Percentiles rank a stretch among this genome's conserved stretches.
Evolutionary conservation across 2,888 invertebrate genomes (phyloP).

Genomic region (Chaetogeoica ovagalla): DNA sequence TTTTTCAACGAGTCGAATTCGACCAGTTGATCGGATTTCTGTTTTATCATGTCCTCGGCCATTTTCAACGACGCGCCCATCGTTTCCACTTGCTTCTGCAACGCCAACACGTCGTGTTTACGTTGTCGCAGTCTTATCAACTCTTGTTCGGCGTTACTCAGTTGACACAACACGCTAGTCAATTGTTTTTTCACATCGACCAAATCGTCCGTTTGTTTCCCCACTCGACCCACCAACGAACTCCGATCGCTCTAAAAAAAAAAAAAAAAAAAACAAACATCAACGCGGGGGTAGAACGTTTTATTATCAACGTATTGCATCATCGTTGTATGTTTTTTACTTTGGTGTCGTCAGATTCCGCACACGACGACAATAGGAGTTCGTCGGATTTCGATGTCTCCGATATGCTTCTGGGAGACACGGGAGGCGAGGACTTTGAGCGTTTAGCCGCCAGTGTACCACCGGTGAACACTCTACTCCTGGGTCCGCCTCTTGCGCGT

Average conservation of each 20-base stretch:
- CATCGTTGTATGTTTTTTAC: slow-evolving; percentile 1
- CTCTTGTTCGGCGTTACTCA: slow-evolving; percentile 72
- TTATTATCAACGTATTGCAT: background rate
- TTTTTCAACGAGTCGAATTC: slow-evolving; percentile 67
- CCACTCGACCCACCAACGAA: slow-evolving; percentile 62
- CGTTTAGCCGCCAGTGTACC: slow-evolving; percentile 36
- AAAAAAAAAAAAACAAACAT: too few species aligned
- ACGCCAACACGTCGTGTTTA: slow-evolving; percentile 70
- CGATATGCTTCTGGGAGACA: slow-evolving; percentile 33
- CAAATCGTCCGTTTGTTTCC: slow-evolving; percentile 70
- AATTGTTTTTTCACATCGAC: slow-evolving; percentile 73
- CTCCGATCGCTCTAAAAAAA: slow-evolving; percentile 58
- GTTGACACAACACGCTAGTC: slow-evolving; percentile 67
- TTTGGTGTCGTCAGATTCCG: slow-evolving; percentile 45
- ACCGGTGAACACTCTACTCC: slow-evolving; percentile 41
- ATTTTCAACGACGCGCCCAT: slow-evolving; percentile 66
- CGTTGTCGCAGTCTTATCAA: slow-evolving; percentile 72
- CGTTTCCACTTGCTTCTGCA: slow-evolving; percentile 66
- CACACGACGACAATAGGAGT: slow-evolving; percentile 36
- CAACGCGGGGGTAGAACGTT: background rate
- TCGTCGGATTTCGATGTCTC: slow-evolving; percentile 44
- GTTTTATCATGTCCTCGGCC: slow-evolving; percentile 74
- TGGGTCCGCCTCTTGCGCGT: slow-evolving; percentile 60
- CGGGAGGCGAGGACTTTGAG: slow-evolving; percentile 42
- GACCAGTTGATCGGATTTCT: slow-evolving; percentile 73